Conservation (phyloP, 92 coral and sea anemone species). For the Umimayanthus kanabou region DNA sequence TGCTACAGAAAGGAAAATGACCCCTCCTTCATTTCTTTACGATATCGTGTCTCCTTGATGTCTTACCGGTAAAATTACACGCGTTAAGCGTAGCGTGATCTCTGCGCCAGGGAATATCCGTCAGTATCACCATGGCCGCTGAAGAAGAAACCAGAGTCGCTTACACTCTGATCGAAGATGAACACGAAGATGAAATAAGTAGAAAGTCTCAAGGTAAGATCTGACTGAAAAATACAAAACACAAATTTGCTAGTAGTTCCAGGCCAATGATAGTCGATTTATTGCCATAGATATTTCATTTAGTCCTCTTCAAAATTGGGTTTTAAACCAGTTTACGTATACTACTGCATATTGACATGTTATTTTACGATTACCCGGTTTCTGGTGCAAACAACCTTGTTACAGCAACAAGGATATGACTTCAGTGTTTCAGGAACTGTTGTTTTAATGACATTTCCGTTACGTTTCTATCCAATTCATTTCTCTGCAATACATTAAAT, state of each 20-base stretch:
- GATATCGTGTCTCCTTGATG: not conserved
- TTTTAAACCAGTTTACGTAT: not conserved
- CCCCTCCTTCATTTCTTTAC: not conserved
- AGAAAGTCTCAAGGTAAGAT: slow-evolving; percentile 16
- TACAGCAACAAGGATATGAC: not conserved
- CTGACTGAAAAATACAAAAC: not conserved
- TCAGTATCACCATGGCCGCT: not conserved
- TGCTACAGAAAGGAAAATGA: not conserved
- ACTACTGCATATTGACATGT: not conserved
- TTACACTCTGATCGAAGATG: not conserved
- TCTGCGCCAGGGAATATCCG: not conserved
- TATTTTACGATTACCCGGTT: not conserved
- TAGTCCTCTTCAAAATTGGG: no score
- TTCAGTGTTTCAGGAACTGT: not conserved
- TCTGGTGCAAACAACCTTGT: not conserved
- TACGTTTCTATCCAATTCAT: no score
- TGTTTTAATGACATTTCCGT: not conserved
- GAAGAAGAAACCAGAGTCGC: not conserved
- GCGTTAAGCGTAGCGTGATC: not conserved
- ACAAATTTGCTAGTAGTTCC: not conserved
- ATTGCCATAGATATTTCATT: not conserved
- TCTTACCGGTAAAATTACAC: not conserved
- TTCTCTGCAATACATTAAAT: no score
- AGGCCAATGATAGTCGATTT: not conserved
- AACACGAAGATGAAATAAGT: not conserved